A percentile compares a stretch with the other conserved stretches of the same genome.
phyloP scores from a whole-genome alignment of 2,797 vertebrate species.

The Acanthurus leucopareius region DNA sequence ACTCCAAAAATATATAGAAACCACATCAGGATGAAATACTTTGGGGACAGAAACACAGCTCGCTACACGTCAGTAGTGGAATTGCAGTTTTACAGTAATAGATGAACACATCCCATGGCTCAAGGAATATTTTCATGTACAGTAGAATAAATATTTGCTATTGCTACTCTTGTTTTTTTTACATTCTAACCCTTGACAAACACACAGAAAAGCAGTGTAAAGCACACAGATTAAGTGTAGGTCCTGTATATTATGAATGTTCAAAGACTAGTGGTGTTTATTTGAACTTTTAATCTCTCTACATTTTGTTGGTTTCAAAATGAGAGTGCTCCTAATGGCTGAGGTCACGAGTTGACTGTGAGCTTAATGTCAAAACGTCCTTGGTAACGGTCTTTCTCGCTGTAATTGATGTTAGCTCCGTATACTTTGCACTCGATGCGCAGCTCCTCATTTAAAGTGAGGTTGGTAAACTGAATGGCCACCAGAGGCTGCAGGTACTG shows the following conservation, averaged over 20 bases:
- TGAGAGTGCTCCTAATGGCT: conserved; percentile 86
- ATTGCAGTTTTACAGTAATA: conserved; percentile 99
- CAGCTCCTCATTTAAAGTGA: conserved; percentile 85
- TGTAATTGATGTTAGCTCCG: conserved; percentile 93
- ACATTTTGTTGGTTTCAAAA: conserved; percentile 82
- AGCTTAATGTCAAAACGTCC: conserved; percentile 99
- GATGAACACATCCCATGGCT: conserved; percentile 98
- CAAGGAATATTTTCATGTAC: conserved; percentile 99
- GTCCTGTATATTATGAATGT: conserved; percentile 99
- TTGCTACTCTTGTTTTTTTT: conserved; percentile 97
- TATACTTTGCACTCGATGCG: conserved; percentile 95
- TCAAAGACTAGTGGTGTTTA: conserved; percentile 98
- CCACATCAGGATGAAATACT: conserved; percentile 93
- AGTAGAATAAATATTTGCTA: conserved; percentile 99
- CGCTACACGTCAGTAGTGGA: conserved; percentile 98
- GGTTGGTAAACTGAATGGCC: conserved; percentile 94
- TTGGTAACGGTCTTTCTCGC: conserved; percentile 97
- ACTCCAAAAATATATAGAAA: conserved; percentile 91
- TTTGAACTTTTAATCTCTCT: conserved; percentile 80
- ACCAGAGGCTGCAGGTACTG: conserved; percentile 95
- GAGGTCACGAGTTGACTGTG: conserved; percentile 92
- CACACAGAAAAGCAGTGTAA: conserved; percentile 99
- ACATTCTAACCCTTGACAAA: conserved; percentile 98
- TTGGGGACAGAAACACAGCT: conserved; percentile 95
- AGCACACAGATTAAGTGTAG: conserved; percentile 99